Evolutionary conservation across 2,888 invertebrate genomes (phyloP).

Genomic region (Carterocephalus palaemon): DNA sequence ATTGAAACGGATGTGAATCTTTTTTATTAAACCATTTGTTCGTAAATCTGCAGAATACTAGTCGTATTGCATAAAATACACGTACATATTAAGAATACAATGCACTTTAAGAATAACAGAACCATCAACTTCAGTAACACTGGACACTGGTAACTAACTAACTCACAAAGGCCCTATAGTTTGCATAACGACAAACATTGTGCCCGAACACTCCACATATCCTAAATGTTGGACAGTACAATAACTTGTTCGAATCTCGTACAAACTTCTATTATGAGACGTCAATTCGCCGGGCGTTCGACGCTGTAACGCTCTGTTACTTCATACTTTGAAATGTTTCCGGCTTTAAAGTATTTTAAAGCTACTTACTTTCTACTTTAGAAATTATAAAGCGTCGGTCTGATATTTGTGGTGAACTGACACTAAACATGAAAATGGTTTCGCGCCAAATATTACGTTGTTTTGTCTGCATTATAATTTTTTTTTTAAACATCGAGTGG

Average conservation of each 20-base stretch:
- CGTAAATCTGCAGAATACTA: too few relatives aligned
- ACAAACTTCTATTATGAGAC: slow-evolving; percentile 5
- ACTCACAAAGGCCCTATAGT: too few relatives aligned
- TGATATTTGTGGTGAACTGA: background rate
- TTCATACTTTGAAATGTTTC: background rate
- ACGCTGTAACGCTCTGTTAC: background rate
- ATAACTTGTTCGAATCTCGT: slow-evolving; percentile 7
- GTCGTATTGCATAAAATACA: too few relatives aligned
- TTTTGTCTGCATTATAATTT: background rate
- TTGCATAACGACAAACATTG: too few relatives aligned
- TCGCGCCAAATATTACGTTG: too few relatives aligned
- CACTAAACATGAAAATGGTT: background rate
- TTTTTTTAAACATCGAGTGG: too few relatives aligned
- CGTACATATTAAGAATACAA: too few relatives aligned
- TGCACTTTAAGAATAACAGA: too few relatives aligned
- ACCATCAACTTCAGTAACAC: too few relatives aligned
- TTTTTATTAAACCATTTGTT: too few relatives aligned
- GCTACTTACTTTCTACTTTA: background rate
- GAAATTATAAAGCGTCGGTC: background rate
- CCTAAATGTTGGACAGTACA: slow-evolving; percentile 2
- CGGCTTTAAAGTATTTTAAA: background rate
- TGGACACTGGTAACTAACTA: too few relatives aligned
- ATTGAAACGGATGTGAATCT: too few relatives aligned
- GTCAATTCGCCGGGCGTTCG: background rate
- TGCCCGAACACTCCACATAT: slow-evolving; percentile 1